phyloP scores from a whole-genome alignment of 2,113 vertebrate genomes.

The Indri indri region DNA sequence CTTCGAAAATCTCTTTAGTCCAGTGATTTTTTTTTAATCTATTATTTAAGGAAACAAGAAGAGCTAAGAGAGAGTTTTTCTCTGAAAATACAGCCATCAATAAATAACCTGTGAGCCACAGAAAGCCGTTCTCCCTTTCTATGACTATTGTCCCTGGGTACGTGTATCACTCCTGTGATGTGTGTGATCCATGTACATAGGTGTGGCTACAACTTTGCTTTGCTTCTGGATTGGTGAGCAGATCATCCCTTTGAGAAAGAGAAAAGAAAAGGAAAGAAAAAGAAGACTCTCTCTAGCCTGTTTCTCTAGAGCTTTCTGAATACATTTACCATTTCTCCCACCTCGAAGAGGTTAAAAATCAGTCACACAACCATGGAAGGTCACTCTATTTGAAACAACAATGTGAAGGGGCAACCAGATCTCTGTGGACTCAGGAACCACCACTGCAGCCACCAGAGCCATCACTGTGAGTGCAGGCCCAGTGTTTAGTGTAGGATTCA shows the following conservation, averaged over 20 bases:
- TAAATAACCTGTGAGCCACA: not conserved
- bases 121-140: accelerated
- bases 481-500: not conserved
- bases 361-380: not conserved
- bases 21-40: not conserved
- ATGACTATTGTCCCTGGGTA: accelerated
- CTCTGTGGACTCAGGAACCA: no score
- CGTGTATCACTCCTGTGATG: accelerated
- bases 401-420: accelerated
- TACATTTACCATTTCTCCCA: not conserved
- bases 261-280: no score
- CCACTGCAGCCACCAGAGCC: accelerated
- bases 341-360: not conserved
- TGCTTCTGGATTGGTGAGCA: not conserved
- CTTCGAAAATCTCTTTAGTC: not conserved
- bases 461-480: accelerated
- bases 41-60: not conserved
- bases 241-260: not conserved
- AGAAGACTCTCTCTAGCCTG: not conserved
- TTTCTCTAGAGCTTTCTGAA: not conserved
- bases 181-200: accelerated
- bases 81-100: not conserved
- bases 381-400: not conserved
- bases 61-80: not conserved
- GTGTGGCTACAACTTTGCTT: not conserved